These are phyloP conservation scores for Encarsia formosa DNA, from an alignment of 2,888 invertebrate species.

Conservation along the genomic window DNA sequence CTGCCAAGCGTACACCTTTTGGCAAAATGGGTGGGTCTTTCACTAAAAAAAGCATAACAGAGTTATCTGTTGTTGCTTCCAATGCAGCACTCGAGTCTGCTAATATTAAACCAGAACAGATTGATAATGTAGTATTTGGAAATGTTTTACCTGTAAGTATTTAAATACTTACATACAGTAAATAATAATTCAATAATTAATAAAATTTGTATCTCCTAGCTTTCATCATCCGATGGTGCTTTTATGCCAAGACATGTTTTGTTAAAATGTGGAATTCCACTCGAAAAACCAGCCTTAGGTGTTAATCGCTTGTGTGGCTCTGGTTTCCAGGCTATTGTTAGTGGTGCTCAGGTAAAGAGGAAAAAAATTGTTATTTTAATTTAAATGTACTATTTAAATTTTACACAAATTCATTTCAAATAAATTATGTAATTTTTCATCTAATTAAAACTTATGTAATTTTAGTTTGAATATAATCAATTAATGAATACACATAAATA, in stretches of 20 bases:
- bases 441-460: background rate
- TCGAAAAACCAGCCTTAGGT: constrained; percentile 77
- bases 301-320: constrained; percentile 96
- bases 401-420: background rate
- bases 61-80: constrained; percentile 77
- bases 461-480: background rate
- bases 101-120: constrained; percentile 75
- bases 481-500: background rate
- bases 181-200: constrained; percentile 1
- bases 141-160: constrained; percentile 75
- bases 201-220: too few relatives aligned
- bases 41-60: constrained; percentile 67
- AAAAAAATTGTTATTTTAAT: background rate
- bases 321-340: constrained; percentile 92
- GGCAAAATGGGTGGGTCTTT: constrained; percentile 90
- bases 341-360: constrained; percentile 73
- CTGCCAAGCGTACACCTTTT: constrained; percentile 95
- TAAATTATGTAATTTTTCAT: too few relatives aligned
- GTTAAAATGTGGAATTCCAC: constrained; percentile 78
- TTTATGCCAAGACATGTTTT: constrained; percentile 86
- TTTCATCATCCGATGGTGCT: constrained; percentile 69
- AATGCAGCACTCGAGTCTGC: constrained; percentile 75
- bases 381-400: background rate
- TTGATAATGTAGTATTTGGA: constrained; percentile 88
- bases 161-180: background rate